Conservation (phyloP, 2,113 vertebrate species). For the Bungarus multicinctus region DNA sequence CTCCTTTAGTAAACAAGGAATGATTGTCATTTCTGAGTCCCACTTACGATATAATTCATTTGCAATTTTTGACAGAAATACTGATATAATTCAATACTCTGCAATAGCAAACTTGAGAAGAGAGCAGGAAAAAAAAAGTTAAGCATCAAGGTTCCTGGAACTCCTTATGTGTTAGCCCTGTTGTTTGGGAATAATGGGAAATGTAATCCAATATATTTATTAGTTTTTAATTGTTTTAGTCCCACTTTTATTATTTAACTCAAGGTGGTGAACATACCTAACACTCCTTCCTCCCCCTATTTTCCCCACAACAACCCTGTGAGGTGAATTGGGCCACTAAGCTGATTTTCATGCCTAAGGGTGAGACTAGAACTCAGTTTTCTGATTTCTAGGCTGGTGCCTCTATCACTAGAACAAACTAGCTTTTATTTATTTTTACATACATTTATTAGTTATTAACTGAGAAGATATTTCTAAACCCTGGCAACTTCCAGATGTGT, state of each 20-base stretch:
- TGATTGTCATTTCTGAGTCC: neutral
- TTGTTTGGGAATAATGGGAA: neutral
- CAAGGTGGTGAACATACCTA: neutral
- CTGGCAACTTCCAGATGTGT: neutral
- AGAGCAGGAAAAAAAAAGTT: neutral
- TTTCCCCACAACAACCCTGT: neutral
- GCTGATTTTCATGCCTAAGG: neutral
- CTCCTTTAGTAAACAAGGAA: neutral
- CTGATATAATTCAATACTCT: neutral
- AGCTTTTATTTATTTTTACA: neutral
- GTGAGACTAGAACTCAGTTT: neutral
- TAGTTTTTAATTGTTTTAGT: neutral
- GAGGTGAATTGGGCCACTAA: neutral
- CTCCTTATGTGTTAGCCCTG: neutral
- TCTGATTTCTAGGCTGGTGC: neutral
- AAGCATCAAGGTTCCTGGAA: neutral
- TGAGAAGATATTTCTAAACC: neutral
- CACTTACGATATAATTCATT: neutral
- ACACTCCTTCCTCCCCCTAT: neutral
- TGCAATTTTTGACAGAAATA: neutral
- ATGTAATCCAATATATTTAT: neutral
- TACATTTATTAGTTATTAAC: neutral
- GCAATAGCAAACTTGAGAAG: neutral
- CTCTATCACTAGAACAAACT: neutral
- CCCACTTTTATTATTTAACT: neutral